Conservation (phyloP, 2,797 vertebrate species). For the Sebastes reedi region DNA sequence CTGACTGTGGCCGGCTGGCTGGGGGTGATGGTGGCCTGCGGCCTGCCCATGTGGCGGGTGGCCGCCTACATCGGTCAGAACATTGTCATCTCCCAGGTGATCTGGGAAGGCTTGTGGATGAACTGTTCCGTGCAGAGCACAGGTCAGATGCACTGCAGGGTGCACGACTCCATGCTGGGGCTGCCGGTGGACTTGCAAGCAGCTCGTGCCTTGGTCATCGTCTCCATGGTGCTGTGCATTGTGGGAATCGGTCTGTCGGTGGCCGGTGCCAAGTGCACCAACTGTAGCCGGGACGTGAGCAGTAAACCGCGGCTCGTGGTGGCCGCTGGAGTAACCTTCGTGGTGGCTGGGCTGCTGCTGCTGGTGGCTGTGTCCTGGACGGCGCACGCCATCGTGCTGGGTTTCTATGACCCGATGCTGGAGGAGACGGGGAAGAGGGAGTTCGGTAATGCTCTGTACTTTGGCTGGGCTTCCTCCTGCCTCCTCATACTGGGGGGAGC, state of each 20-base stretch:
- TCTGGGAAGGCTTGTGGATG: conserved; percentile 89
- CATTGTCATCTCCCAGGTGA: conserved; percentile 86
- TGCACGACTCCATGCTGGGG: conserved; percentile 86
- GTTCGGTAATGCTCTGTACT: conserved; percentile 86
- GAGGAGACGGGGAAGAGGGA: conserved; percentile 86
- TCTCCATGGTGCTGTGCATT: conserved; percentile 78
- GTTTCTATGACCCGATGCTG: conserved; percentile 83
- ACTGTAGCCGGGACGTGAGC: conserved; percentile 77
- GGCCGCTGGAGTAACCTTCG: conserved; percentile 72
- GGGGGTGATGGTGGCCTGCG: conserved; percentile 85
- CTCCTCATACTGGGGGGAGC: conserved; percentile 82
- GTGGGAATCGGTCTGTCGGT: conserved; percentile 77
- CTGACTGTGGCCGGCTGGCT: conserved; percentile 85
- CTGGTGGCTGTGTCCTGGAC: conserved; percentile 85
- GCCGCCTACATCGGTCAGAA: conserved; percentile 85
- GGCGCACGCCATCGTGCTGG: conserved; percentile 81
- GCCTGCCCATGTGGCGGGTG: conserved; percentile 87
- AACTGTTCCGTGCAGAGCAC: conserved; percentile 88
- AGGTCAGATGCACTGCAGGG: conserved; percentile 86
- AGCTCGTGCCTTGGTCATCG: conserved; percentile 79
- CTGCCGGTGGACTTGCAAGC: conserved; percentile 82
- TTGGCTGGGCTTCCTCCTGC: conserved; percentile 86
- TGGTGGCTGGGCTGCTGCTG: conserved; percentile 77
- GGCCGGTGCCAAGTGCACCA: conserved; percentile 85
- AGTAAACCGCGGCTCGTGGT: conserved; percentile 80